Evolutionary conservation across 2,888 invertebrate genomes (phyloP).

Genomic region (Arge pagana): DNA sequence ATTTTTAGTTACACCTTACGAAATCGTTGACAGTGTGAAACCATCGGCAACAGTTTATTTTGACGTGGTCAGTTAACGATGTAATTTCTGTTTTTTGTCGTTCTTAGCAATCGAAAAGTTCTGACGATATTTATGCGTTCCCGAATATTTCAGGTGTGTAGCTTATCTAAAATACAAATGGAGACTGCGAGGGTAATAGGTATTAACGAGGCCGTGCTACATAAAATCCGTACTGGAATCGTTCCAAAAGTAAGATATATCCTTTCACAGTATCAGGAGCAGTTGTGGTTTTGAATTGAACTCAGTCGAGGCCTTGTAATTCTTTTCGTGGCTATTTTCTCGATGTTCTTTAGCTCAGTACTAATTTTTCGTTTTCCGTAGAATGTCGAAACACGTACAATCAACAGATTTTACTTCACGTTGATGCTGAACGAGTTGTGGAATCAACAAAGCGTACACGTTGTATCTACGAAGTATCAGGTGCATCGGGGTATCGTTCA

Average conservation of each 20-base stretch:
- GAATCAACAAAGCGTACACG: conserved; percentile 68
- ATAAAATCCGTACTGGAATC: conserved; percentile 47
- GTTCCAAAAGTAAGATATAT: conserved; percentile 44
- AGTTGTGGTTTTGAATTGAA: not conserved
- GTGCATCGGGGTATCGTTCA: conserved; percentile 82
- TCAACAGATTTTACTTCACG: conserved; percentile 83
- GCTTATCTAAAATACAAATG: conserved; percentile 63
- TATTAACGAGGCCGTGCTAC: conserved; percentile 68
- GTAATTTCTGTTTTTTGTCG: conserved; percentile 19
- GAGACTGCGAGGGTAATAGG: conserved; percentile 76
- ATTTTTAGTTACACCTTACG: conserved; percentile 84
- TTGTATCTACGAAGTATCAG: conserved; percentile 72
- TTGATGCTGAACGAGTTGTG: conserved; percentile 82
- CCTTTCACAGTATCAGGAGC: not conserved
- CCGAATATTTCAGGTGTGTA: conserved; percentile 65
- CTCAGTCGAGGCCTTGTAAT: not conserved
- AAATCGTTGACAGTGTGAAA: conserved; percentile 64
- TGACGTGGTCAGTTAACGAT: conserved; percentile 61
- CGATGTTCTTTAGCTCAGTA: conserved; percentile 6
- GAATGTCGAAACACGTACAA: conserved; percentile 65
- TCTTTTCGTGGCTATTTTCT: conserved; percentile 8
- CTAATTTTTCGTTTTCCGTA: conserved; percentile 49
- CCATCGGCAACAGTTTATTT: conserved; percentile 64
- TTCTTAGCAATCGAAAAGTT: conserved; percentile 21
- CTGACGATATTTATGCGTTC: no score